Evolutionary conservation across 2,888 invertebrate genomes (phyloP).

Genomic region (Nematopogon swammerdamellus): DNA sequence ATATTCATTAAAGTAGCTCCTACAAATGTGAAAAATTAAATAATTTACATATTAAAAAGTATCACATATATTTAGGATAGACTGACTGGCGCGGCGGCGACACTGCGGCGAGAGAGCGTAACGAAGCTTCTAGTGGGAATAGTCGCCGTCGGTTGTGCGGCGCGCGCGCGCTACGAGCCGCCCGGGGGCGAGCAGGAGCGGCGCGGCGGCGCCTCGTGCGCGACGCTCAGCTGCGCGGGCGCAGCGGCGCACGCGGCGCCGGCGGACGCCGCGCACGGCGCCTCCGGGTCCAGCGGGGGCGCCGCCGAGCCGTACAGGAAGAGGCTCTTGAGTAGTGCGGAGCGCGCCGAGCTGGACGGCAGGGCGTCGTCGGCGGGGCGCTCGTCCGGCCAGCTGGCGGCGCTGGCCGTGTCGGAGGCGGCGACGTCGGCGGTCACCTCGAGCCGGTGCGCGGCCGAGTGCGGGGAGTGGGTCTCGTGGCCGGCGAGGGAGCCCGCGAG

Average conservation of each 20-base stretch:
- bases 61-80: constrained; percentile 35
- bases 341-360: constrained; percentile 31
- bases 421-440: constrained; percentile 34
- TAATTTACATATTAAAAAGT: constrained; percentile 53
- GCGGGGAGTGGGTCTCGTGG: constrained; percentile 20
- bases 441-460: constrained; percentile 19
- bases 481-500: constrained; percentile 44
- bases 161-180: background rate
- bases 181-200: background rate
- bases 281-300: constrained; percentile 31
- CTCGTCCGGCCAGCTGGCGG: constrained; percentile 32
- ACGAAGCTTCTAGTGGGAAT: constrained; percentile 35
- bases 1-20: constrained; percentile 15
- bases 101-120: constrained; percentile 29
- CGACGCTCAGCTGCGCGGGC: background rate
- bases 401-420: constrained; percentile 25
- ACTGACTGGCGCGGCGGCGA: constrained; percentile 44
- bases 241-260: background rate
- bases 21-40: constrained; percentile 56
- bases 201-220: background rate
- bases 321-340: constrained; percentile 30
- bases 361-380: constrained; percentile 7
- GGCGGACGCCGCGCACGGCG: constrained; percentile 10
- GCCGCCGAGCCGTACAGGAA: constrained; percentile 40
- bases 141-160: background rate